Base-by-base conservation (phyloP, 2,888 invertebrate species). In the Acleris laterana region DNA sequence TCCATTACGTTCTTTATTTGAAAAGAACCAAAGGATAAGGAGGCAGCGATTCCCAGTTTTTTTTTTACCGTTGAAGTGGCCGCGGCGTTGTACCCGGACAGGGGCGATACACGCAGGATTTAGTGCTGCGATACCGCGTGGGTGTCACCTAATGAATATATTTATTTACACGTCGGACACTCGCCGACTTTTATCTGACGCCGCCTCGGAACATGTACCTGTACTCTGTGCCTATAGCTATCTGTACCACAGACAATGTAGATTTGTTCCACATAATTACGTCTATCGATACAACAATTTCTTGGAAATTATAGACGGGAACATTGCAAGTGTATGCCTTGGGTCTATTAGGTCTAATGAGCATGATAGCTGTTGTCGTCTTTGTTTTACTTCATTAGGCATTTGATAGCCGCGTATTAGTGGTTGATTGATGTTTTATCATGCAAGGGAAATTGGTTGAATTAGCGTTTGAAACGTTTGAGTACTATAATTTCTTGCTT, bases 111-210 rank as follows among this genome's bases (percentile, higher is more conserved):
- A 75, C 74, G 81, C 82, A 87, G 90, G 90, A 92, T 93, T 93
- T 93, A 93, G 86, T 89, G 85, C 81, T 83, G 80, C 83, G 90
- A 92, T 90, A 90, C 72, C 78, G 87, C 86, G 92, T 92, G 90
- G 93, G 92, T 90, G 93, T 92, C 87, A 83, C 87, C 89, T 92
- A 93, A 92, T 93, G 92, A 93, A 92, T 91, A 90, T 90, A 91
- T 89, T 90, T 92, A 91, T 91, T 92, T 91, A 85, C 85, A 84
- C 84, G 84, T 78, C 76, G 79, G 77, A 76, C 77, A 78, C 74
- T 73, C 76, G 82, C 80, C 78, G 77, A 80, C 89, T 87, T 89
- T 90, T 88, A 87, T 88, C 90, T 85, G 80, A 77, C 78, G 79
- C 84, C 84, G 83, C 79, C 62, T 66, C 80, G 74, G 69, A 83